Conservation (phyloP, 1,140 invertebrate genomes). For the Atta colombica region DNA sequence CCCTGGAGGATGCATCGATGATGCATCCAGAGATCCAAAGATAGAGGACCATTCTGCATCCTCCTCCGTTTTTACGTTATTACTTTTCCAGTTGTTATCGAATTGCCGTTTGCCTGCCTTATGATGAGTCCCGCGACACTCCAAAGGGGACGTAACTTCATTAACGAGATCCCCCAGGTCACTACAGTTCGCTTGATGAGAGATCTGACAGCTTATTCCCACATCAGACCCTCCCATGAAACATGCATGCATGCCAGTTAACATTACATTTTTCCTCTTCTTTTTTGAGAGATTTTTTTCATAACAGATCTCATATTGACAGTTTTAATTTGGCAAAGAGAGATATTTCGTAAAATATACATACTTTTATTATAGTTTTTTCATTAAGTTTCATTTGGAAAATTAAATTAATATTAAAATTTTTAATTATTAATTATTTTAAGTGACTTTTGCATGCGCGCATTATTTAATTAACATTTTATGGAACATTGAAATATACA, state of each 20-base stretch:
- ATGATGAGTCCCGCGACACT: constrained; percentile 35
- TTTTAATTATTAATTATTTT: not conserved
- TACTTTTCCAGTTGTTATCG: constrained; percentile 47
- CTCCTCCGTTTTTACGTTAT: constrained; percentile 33
- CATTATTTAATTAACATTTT: not conserved
- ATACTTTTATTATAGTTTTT: not conserved
- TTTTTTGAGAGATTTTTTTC: not conserved
- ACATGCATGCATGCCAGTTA: constrained; percentile 36
- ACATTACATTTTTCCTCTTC: constrained; percentile 5
- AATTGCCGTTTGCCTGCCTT: constrained; percentile 28
- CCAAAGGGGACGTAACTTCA: constrained; percentile 72
- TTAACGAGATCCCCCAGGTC: constrained; percentile 77
- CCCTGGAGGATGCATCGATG: constrained; percentile 20
- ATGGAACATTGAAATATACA: not conserved
- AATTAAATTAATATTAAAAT: not conserved
- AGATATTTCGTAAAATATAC: not conserved
- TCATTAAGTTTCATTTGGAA: not conserved
- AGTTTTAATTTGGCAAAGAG: not conserved
- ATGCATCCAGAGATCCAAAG: not conserved
- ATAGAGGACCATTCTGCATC: not conserved
- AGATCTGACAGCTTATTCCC: constrained; percentile 37
- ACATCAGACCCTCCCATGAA: constrained; percentile 18
- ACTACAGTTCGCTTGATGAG: constrained; percentile 51
- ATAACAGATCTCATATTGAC: not conserved
- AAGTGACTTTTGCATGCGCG: not conserved